Base-by-base conservation (phyloP, 2,113 vertebrate genomes). In the Tetrax tetrax region DNA sequence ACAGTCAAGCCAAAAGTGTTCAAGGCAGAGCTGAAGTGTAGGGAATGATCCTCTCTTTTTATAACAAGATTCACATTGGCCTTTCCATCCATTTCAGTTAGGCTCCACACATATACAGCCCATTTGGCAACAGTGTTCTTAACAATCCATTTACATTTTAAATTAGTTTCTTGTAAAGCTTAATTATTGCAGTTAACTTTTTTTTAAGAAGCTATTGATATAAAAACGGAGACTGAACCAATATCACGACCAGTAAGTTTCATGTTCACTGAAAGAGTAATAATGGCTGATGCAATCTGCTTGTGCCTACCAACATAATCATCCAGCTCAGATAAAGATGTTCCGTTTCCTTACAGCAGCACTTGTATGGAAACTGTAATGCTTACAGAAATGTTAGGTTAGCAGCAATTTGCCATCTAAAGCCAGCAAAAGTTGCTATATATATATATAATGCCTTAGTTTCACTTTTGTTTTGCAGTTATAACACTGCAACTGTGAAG, bases 381-480 rank as follows among this genome's bases (percentile, higher is more conserved):
- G n/a, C 47, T 66, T 45, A 48, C 7, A 81, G 75, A 80, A 94
- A 93, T 14, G 29, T 83, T 41, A 28, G 14, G n/a, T 74, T 50
- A 68, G 47, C 50, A 86, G 79, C 31, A 81, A 7, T 48, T 75
- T 75, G 28, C 64, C 56, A 43, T 50, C 64, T 59, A 41, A 71
- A 77, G 48, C 4, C 33, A 86, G 53, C 6, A 68, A 53, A 83
- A 69, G 45, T 54, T 21, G 31, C 33, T 48, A 23, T 28, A 45
- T 33, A 7, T 33, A 7, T n/a, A 20, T 0, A 0, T 10, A 47
- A 75, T 13, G 47, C 33, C 21, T 71, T 38, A 43, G 43, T 96
- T 97, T 95, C 90, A 78, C 88, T 96, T 96, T 93, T 94, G 85
- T 17, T 95, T 83, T 43, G 2, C 12, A 29, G 37, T 24, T 76